phyloP scores from a whole-genome alignment of 2,888 invertebrate genomes.

The Plagodis pulveraria region DNA sequence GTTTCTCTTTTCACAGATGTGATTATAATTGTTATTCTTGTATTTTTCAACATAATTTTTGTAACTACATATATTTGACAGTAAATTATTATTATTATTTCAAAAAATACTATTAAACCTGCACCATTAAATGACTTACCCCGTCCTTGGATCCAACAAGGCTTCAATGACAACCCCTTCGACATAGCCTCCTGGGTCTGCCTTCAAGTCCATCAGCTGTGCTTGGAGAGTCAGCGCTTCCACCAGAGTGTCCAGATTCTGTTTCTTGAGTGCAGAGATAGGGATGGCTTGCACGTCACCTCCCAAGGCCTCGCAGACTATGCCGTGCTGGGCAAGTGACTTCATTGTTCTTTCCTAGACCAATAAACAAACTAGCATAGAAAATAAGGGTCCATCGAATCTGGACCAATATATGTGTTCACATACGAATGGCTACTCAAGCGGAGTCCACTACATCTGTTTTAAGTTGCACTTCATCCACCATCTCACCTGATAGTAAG shows the following conservation, averaged over 20 bases:
- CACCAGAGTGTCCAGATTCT: slow-evolving; percentile 90
- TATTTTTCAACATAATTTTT: too few species aligned
- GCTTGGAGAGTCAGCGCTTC: slow-evolving; percentile 94
- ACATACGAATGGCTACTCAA: too few species aligned
- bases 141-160: slow-evolving; percentile 66
- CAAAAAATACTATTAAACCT: too few species aligned
- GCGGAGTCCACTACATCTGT: too few species aligned
- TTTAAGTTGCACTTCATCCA: too few species aligned
- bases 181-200: slow-evolving; percentile 92
- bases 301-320: slow-evolving; percentile 94
- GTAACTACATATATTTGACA: too few species aligned
- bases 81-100: too few species aligned
- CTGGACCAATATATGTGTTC: too few species aligned
- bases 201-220: slow-evolving; percentile 94
- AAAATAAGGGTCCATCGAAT: not conserved
- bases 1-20: too few species aligned
- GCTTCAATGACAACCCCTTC: slow-evolving; percentile 97
- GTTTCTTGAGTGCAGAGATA: slow-evolving; percentile 95
- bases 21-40: too few species aligned
- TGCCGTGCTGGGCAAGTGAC: slow-evolving; percentile 90
- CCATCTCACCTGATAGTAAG: too few species aligned
- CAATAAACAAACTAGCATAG: not conserved
- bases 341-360: slow-evolving; percentile 89
- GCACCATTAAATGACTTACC: too few species aligned
- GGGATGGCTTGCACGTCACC: slow-evolving; percentile 96